Evolutionary conservation across 2,797 vertebrate genomes (phyloP), one percentile per base, ranked within the genome.

Genomic region (Parauchenoglanis punctatus): DNA sequence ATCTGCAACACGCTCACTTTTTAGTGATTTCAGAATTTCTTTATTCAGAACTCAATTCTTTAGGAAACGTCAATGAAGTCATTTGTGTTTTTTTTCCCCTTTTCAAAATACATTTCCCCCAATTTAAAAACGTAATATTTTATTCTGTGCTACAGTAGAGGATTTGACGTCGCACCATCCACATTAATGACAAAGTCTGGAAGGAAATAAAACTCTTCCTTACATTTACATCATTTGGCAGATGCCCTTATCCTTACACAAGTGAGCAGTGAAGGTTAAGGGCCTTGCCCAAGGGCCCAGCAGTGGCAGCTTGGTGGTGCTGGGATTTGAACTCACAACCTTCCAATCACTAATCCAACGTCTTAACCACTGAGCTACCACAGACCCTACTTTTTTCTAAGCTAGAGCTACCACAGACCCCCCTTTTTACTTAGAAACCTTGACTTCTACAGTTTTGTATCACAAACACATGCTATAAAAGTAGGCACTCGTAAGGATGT

Each of bases 401-500:
- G 35, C 35, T 35, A 35, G 35, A 35, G 35, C 35, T 35, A 35
- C 2, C 35, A 35, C 35, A 35, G 35, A 35, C 35, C 35, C 35
- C 2, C 35, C 35, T 35, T 35, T 35, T 35, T 17, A 2, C 5
- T 7, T 13, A 54, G 73, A 18, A 31, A 20, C 10, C n/a, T 28
- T 77, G 75, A 56, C 52, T 54, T 77, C n/a, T 77, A 56, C 52
- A 31, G 15, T 56, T 77, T 20, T 18, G 4, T 31, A 77, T 77
- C 52, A 77, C 75, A 77, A 56, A 81, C 20, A 59, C 77, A 40
- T 40, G n/a, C 75, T 77, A 23, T 61, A 81, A 83, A 28, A 28
- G 25, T 18, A 56, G 65, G 17, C 46, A 35, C 3, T 13, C 7
- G 31, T 25, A 23, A 84, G 65, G 49, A 84, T 40, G 67, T 73